Evolutionary conservation across 1,140 invertebrate genomes (phyloP), one percentile per base, ranked within the genome.

Genomic region (Metaphire vulgaris): DNA sequence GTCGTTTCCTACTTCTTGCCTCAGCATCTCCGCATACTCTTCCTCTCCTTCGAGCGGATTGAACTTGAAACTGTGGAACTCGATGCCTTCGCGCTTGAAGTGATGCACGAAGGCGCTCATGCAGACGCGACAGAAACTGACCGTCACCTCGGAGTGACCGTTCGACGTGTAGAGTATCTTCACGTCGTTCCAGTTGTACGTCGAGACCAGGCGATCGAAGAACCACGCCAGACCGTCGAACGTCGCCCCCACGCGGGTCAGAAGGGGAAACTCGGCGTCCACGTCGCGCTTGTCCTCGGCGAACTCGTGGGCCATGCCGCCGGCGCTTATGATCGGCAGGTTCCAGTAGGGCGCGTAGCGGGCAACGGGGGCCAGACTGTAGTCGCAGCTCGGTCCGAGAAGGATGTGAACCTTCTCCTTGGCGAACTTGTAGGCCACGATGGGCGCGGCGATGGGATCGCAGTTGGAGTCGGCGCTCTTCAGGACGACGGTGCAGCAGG

Each of bases 341-440:
- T 91, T 83, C 95, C 95, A 98, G 33, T 90, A 89, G 12, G 91
- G 90, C 0, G 92, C 90, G 83, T 96, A 96, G 26, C 95, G 87
- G 0, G 92, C 92, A 1, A 98, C 93, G 0, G 95, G 95, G 0
- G 94, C 94, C 71, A 96, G 89, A 0, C 93, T 93, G 85, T 95
- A 98, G 80, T 95, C 93, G 85, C 94, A 97, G 2, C 94, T 91
- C 0, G 95, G 92, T 0, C 95, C 95, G 81, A 97, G 89, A 83
- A 97, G 94, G 0, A 92, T 93, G 86, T 96, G 92, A 14, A 82
- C 80, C 34, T 81, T 73, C 31, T 78, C 66, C 16, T 82, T 75
- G 78, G 79, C 82, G 41, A 81, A 80, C 16, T 82, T 78, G 33
- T 83, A 82, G 2, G 83, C 84, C 65, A 32, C 30, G 28, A 78